These are phyloP conservation scores for Cyclopterus lumpus DNA, from an alignment of 2,797 vertebrate species.

Conservation along the genomic window DNA sequence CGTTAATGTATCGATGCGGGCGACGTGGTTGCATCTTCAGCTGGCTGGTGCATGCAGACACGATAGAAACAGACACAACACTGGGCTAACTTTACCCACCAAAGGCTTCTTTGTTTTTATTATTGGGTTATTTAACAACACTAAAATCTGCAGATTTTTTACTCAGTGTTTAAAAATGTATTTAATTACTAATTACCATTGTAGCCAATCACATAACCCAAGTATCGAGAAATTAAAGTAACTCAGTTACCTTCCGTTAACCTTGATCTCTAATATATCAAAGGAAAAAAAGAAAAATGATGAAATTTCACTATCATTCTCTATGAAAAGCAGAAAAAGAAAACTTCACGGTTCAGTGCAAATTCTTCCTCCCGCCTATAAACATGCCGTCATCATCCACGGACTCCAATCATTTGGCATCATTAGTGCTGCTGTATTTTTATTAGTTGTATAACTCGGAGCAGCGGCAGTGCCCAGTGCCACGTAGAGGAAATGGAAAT, in stretches of 20 bases:
- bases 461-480: background rate
- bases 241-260: background rate
- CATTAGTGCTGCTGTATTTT: background rate
- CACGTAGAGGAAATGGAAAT: background rate
- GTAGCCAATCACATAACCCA: background rate
- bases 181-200: background rate
- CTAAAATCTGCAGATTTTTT: background rate
- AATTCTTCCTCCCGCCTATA: background rate
- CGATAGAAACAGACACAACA: background rate
- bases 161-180: background rate
- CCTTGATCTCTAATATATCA: background rate
- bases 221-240: background rate
- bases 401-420: conserved; percentile 2
- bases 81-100: background rate
- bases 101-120: background rate
- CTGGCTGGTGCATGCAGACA: background rate
- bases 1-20: conserved; percentile 11
- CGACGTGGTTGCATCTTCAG: background rate
- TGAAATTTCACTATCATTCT: background rate
- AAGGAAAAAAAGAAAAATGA: background rate
- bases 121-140: background rate
- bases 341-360: background rate
- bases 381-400: background rate
- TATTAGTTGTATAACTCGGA: background rate
- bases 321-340: background rate